phyloP scores from a whole-genome alignment of 2,888 invertebrate species.

The Drosophila bunnanda region DNA sequence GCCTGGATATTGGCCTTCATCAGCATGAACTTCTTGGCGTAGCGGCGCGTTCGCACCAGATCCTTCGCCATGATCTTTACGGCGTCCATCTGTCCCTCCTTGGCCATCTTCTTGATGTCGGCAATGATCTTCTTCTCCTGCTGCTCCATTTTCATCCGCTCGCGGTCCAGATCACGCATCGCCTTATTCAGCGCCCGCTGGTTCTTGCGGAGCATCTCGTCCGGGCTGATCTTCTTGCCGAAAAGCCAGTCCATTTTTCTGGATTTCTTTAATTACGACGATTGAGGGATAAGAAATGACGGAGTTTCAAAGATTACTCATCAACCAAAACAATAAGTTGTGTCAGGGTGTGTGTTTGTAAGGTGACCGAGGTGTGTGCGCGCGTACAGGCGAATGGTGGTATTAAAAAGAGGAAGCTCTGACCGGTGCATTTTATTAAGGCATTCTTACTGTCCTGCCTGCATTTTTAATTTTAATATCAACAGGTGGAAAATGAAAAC shows the following conservation, averaged over 20 bases:
- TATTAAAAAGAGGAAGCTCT: neutral
- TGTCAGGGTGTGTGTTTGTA: conserved; percentile 6
- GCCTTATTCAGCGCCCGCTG: conserved; percentile 99
- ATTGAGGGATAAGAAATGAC: conserved; percentile 35
- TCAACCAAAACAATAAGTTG: conserved; percentile 39
- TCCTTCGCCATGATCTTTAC: conserved; percentile 99
- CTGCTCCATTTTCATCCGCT: conserved; percentile 97
- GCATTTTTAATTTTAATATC: neutral
- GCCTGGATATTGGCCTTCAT: conserved; percentile 99
- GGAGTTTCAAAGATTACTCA: conserved; percentile 46
- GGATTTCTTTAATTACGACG: conserved; percentile 42
- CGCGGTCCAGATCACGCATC: conserved; percentile 98
- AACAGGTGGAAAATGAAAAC: neutral
- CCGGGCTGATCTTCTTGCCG: conserved; percentile 97
- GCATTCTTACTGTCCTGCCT: neutral
- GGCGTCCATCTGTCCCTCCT: conserved; percentile 99
- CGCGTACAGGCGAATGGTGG: neutral
- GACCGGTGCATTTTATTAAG: neutral
- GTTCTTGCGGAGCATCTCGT: conserved; percentile 99
- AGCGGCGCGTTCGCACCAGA: conserved; percentile 96
- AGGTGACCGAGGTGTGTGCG: conserved; percentile 9
- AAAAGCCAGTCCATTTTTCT: conserved; percentile 96
- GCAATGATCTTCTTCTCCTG: conserved; percentile 99
- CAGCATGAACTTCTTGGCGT: conserved; percentile 98
- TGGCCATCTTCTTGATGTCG: conserved; percentile 99